Base-by-base conservation (phyloP, 1,140 invertebrate genomes). In the Bombus superbus region DNA sequence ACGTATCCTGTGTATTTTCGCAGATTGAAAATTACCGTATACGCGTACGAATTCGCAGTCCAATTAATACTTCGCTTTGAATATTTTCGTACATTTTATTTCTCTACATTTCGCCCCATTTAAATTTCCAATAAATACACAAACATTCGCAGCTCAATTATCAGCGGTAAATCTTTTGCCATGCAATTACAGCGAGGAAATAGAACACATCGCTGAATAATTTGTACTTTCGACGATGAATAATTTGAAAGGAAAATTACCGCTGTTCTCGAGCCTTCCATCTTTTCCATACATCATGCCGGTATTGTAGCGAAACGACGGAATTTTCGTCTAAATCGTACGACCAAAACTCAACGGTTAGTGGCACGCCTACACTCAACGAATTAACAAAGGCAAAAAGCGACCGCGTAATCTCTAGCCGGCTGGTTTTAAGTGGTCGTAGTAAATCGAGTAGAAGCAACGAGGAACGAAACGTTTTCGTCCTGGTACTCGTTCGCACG, bases 331-430 rank as follows among this genome's bases (percentile, higher is more conserved):
- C 11, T 85, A 88, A 88, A 88, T 88, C 86, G 47, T 32, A 18
- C 35, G 44, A 47, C n/a, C 71, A 85, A 85, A n/a, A 77, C 35
- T 72, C 28, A 47, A 44, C 57, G 68, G 71, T 88, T 85, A 88
- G 82, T 59, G 81, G 87, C 44, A 40, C 25, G 35, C 76, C 72
- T 32, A 77, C 76, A 59, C 57, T 81, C 47, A 35, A 40, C 57
- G 64, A 88, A 88, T 88, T 88, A 88, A 85, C 83, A 80, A 80
- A 28, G 66, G 28, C 15, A 32, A 80, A 66, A 85, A 80, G 69
- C 42, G 18, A 8, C n/a, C 73, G n/a, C 64, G 71, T 88, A 80
- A 80, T 88, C 59, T 75, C 32, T 53, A 28, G 25, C 3, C 28
- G 13, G 25, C 22, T 32, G 22, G 38, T 59, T 81, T 40, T 42